phyloP scores from a whole-genome alignment of 2,888 invertebrate species.

The Zygogramma bicolorata region DNA sequence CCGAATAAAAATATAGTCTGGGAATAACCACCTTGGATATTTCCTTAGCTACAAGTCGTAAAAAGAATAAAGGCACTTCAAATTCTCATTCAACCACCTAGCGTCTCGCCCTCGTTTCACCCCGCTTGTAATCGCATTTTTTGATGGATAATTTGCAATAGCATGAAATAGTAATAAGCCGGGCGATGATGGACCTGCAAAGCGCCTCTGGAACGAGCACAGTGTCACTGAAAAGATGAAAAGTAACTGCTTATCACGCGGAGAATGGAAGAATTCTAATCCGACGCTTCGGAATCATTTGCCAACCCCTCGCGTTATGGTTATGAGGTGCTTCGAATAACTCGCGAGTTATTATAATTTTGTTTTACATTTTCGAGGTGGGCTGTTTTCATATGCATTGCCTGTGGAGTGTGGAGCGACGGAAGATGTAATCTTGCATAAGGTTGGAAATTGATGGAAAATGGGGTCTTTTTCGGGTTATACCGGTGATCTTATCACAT shows the following conservation, averaged over 20 bases:
- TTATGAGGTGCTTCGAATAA: conserved; percentile 48
- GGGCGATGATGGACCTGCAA: conserved; percentile 51
- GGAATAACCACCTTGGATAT: no score
- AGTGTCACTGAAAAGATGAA: conserved; percentile 51
- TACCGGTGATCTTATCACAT: neutral
- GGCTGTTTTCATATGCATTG: conserved; percentile 49
- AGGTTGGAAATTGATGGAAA: conserved; percentile 13
- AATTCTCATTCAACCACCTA: neutral
- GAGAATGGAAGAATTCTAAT: conserved; percentile 48
- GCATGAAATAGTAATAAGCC: conserved; percentile 63
- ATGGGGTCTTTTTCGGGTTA: neutral
- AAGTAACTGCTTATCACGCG: conserved; percentile 56
- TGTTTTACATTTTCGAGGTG: conserved; percentile 51
- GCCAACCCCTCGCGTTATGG: conserved; percentile 47
- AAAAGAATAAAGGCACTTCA: conserved; percentile 1
- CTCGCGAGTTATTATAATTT: conserved; percentile 56
- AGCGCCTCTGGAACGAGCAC: conserved; percentile 48
- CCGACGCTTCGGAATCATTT: conserved; percentile 50
- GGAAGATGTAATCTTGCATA: neutral
- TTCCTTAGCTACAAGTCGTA: no score
- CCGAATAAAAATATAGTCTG: no score
- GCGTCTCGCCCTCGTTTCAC: neutral
- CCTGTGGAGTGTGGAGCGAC: conserved; percentile 23
- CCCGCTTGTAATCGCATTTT: conserved; percentile 27
- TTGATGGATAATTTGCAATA: conserved; percentile 63